Evolutionary conservation across 2,888 invertebrate genomes (phyloP), one percentile per base, ranked within the genome.

Genomic region (Synergus laeviventris): DNA sequence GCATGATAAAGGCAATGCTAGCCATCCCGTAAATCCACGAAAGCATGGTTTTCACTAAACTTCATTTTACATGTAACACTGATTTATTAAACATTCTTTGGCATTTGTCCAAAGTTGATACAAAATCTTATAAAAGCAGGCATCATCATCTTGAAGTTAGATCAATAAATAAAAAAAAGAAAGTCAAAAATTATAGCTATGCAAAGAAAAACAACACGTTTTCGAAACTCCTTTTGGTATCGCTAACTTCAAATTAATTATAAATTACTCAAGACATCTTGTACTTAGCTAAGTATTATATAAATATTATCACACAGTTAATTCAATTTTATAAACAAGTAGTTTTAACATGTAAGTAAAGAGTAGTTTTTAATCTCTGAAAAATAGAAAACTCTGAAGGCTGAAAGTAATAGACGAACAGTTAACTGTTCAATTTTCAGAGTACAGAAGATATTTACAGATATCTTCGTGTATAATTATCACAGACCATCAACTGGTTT

Each of bases 81-180:
- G 12, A 39, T 66, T 45, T 45, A 66, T 66, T 70, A 31, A 1
- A 66, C 49, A 49, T 70, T 49, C 31, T 49, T 45, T 70, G 24
- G 49, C n/a, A n/a, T 38, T 38, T 62, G 4, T 62, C 16, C 24
- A 66, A 42, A 66, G 24, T 24, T 9, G 16, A 24, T 66, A 66
- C 14, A 66, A 45, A 66, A 31, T 21, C 14, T 66, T 66, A 70
- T 49, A 70, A 5, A 42, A 7, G 14, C 39, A 70, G 11, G n/a
- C 45, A 21, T 42, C 31, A 24, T 49, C 45, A 45, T 49, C 49
- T 70, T 70, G 70, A 70, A 70, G 70, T 70, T 49, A 9, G 49
- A 31, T 9, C 16, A 49, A 70, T 70, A 31, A 70, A 70, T 49
- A 49, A 70, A 45, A 70, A 31, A 70, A 49, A 45, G 66, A 70